A percentile compares a stretch with the other conserved stretches of the same genome.
These are phyloP conservation scores for Catharus bicknelli DNA, from an alignment of 2,113 vertebrate genomes.

Conservation along the genomic window DNA sequence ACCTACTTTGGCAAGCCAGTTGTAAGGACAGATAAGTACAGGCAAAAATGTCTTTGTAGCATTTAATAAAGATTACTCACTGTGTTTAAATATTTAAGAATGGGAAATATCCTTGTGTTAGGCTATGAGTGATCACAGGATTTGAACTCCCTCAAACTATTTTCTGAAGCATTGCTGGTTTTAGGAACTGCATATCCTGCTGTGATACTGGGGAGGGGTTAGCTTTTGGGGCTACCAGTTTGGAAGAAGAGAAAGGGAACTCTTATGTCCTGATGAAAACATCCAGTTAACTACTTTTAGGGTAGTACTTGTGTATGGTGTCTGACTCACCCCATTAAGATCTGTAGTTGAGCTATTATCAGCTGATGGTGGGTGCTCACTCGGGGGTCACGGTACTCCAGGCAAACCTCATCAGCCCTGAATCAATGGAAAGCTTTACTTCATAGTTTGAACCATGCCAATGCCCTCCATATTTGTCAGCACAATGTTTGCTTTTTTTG, in stretches of 20 bases:
- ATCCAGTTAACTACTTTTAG: background rate
- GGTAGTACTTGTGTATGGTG: background rate
- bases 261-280: background rate
- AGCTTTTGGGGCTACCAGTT: background rate
- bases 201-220: background rate
- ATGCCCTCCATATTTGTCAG: background rate
- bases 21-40: background rate
- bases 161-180: background rate
- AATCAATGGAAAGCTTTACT: background rate
- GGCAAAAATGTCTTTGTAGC: background rate
- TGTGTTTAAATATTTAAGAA: background rate
- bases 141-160: background rate
- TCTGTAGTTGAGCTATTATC: fast-evolving
- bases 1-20: background rate
- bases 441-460: background rate
- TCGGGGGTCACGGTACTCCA: background rate
- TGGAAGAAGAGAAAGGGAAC: background rate
- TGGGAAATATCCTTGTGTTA: background rate
- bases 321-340: background rate
- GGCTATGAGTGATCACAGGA: background rate
- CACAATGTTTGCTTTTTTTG: constrained; percentile 18
- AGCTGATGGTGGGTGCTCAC: background rate
- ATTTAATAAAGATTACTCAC: background rate
- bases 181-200: background rate
- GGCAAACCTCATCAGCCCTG: background rate